Base-by-base conservation (phyloP, 2,888 invertebrate species). In the Ophonus ardosiacus region DNA sequence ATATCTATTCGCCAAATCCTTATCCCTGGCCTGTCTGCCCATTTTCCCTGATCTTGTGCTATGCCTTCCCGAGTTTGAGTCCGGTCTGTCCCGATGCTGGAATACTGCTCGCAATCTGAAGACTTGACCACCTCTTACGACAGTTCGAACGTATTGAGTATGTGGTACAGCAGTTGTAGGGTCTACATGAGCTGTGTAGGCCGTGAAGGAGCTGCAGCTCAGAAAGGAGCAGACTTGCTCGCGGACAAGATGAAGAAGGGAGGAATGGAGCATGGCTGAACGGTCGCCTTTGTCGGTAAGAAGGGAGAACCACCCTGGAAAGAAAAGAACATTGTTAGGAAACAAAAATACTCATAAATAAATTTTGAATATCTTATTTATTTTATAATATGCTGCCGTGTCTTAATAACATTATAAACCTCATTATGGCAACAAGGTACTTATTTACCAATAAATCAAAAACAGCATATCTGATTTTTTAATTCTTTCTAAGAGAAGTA, bases 61-160 rank as follows among this genome's bases (percentile, higher is more conserved):
- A 81, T 88, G 87, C 59, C 89, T 86, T 79, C 80, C 86, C 63
- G 15, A 17, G 18, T 87, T 88, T 13, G 88, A 88, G 43, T 88
- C 89, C 21, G 88, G 88, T 76, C 88, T 92, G 0, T 93, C 93
- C 86, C 95, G 94, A 90, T 96, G 96, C 86, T 96, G 96, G 90
- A 96, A 96, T 65, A 96, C 95, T 0, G 96, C 96, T 13, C 96
- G 92, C 68, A 96, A 91, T 63, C 95, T 94, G 87, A 96, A 93
- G 56, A 96, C 94, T 86, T 96, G 95, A 0, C 96, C 96, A 0
- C 95, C 94, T 80, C 94, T 92, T 61, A 95, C 94, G 83, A 94
- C 94, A n/a, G 95, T 94, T 6, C 63, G 61, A 8, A 80, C 80
- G 43, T 80, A 80, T n/a, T 80, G 80, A 8, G 80, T 80, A 40